Conservation (phyloP, 1,140 invertebrate species). For the Dreissena polymorpha region DNA sequence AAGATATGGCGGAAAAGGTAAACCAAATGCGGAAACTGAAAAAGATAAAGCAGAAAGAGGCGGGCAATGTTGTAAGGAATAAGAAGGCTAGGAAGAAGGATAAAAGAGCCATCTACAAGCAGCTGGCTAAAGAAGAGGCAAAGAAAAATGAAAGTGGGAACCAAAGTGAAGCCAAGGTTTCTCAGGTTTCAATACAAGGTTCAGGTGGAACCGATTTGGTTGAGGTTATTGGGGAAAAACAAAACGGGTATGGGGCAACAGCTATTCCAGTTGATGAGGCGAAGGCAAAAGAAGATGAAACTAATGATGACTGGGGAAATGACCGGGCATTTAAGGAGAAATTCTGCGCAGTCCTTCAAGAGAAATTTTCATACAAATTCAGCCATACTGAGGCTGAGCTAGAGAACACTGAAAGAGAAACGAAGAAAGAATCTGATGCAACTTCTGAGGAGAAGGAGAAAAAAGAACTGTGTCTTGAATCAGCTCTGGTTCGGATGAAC, state of each 20-base stretch:
- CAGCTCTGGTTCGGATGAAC: too few species aligned
- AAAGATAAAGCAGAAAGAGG: conserved; percentile 6
- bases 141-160: background rate
- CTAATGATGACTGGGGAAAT: background rate
- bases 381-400: too few species aligned
- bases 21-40: conserved; percentile 1
- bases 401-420: too few species aligned
- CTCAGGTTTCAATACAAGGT: too few species aligned
- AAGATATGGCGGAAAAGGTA: background rate
- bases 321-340: background rate
- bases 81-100: background rate
- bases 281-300: background rate
- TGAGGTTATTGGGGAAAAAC: background rate
- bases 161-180: too few species aligned
- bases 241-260: background rate
- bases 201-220: too few species aligned
- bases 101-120: background rate
- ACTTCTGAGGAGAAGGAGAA: background rate
- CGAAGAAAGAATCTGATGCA: background rate
- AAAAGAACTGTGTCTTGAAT: background rate
- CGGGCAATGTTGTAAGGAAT: background rate
- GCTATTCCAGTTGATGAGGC: background rate
- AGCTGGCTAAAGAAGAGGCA: background rate
- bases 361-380: background rate
- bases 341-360: background rate